Conservation (phyloP, 2,888 invertebrate species). For the Cephus rjabovi region DNA sequence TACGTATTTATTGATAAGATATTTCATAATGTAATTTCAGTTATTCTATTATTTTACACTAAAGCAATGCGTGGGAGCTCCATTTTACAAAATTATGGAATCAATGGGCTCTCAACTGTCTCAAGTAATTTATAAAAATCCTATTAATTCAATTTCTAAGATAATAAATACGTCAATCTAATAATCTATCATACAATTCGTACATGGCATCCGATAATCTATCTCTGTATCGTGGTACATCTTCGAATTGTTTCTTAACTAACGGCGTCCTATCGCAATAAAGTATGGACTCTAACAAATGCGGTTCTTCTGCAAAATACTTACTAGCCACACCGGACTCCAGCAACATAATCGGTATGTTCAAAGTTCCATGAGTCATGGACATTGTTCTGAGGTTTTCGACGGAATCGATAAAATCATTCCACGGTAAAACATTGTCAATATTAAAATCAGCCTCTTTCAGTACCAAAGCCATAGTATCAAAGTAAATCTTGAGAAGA, state of each 20-base stretch:
- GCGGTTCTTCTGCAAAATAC: slow-evolving; percentile 41
- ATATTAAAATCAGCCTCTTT: slow-evolving; percentile 34
- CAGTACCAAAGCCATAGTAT: slow-evolving; percentile 34
- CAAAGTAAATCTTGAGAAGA: slow-evolving; percentile 50
- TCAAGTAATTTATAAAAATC: not conserved
- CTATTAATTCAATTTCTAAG: not conserved
- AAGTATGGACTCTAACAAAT: slow-evolving; percentile 40
- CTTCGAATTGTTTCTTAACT: slow-evolving; percentile 38
- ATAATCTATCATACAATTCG: slow-evolving; percentile 40
- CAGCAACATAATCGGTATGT: slow-evolving; percentile 50
- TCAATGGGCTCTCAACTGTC: too few species aligned
- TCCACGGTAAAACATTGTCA: slow-evolving; percentile 39
- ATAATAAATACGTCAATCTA: not conserved
- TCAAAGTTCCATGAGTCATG: slow-evolving; percentile 45
- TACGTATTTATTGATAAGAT: not conserved
- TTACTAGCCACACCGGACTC: slow-evolving; percentile 42
- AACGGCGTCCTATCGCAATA: slow-evolving; percentile 49
- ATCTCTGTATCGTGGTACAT: slow-evolving; percentile 37
- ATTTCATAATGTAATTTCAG: not conserved
- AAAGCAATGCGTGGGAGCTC: not conserved
- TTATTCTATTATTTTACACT: not conserved
- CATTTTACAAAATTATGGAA: too few species aligned
- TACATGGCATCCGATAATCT: slow-evolving; percentile 47
- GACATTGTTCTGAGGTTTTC: slow-evolving; percentile 42
- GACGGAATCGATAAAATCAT: slow-evolving; percentile 42